A percentile compares a stretch with the other conserved stretches of the same genome.
phyloP scores from a whole-genome alignment of 2,888 invertebrate genomes.

The Ceramica pisi region DNA sequence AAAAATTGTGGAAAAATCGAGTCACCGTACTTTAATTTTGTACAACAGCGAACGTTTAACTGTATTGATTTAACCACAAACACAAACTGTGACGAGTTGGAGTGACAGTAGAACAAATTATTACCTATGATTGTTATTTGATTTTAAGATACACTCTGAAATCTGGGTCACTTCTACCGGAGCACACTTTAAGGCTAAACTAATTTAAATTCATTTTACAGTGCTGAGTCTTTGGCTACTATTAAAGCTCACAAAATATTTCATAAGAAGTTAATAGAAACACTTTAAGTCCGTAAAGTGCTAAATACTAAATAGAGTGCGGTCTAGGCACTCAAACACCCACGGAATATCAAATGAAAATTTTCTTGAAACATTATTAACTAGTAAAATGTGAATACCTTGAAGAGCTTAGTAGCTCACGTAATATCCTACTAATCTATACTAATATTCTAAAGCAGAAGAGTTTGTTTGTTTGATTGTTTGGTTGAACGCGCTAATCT shows the following conservation, averaged over 20 bases:
- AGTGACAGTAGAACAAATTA: neutral
- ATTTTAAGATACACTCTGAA: neutral
- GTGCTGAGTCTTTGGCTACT: neutral
- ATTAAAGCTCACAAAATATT: slow-evolving; percentile 3
- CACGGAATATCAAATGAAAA: slow-evolving; percentile 5
- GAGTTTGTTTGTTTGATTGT: no score
- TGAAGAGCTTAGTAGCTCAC: neutral
- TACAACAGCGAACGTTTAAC: neutral
- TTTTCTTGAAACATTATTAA: slow-evolving; percentile 11
- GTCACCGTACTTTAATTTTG: neutral
- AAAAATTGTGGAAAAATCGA: neutral
- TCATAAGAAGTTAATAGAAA: neutral
- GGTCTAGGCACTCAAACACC: neutral
- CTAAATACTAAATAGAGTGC: slow-evolving; percentile 29
- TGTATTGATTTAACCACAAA: neutral
- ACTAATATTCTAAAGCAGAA: no score
- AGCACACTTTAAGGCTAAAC: neutral
- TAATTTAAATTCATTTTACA: slow-evolving; percentile 1
- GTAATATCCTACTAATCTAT: no score
- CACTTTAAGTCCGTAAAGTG: slow-evolving; percentile 15
- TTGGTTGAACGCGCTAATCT: no score
- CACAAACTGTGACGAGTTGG: neutral
- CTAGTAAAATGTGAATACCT: slow-evolving; percentile 2
- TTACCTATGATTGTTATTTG: neutral
- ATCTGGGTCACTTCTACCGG: slow-evolving; percentile 8